Evolutionary conservation across 2,888 invertebrate genomes (phyloP).

Genomic region (Plusia festucae): DNA sequence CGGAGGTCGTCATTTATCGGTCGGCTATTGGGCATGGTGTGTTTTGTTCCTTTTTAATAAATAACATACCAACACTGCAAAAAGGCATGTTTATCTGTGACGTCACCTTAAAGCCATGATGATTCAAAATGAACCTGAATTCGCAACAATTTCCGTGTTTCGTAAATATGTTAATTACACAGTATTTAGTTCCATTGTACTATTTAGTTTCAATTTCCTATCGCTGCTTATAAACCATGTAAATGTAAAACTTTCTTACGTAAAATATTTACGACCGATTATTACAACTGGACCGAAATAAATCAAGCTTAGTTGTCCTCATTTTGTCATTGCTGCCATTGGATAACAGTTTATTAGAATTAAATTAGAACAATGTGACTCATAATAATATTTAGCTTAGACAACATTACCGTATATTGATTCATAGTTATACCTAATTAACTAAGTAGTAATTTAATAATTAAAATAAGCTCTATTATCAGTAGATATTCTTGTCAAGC

Average conservation of each 20-base stretch:
- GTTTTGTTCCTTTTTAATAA: no score
- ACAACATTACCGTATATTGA: background rate
- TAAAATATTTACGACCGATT: constrained; percentile 5
- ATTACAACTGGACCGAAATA: constrained; percentile 8
- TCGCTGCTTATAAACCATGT: constrained; percentile 1
- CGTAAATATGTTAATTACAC: background rate
- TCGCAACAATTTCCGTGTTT: background rate
- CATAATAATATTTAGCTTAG: background rate
- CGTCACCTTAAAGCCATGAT: background rate
- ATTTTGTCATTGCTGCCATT: constrained; percentile 3
- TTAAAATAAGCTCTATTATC: no score
- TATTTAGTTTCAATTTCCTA: background rate
- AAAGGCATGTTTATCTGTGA: background rate
- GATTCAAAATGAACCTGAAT: background rate
- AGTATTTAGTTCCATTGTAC: background rate
- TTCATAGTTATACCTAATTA: no score
- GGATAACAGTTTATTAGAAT: background rate
- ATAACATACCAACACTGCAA: no score
- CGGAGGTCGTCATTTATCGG: no score
- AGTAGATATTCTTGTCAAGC: no score
- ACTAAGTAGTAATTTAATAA: no score
- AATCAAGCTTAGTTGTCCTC: constrained; percentile 2
- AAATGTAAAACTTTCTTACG: constrained; percentile 10
- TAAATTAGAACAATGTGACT: background rate
- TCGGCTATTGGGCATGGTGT: no score